Conservation (phyloP, 2,888 invertebrate species). For the Dexiosoma caninum region DNA sequence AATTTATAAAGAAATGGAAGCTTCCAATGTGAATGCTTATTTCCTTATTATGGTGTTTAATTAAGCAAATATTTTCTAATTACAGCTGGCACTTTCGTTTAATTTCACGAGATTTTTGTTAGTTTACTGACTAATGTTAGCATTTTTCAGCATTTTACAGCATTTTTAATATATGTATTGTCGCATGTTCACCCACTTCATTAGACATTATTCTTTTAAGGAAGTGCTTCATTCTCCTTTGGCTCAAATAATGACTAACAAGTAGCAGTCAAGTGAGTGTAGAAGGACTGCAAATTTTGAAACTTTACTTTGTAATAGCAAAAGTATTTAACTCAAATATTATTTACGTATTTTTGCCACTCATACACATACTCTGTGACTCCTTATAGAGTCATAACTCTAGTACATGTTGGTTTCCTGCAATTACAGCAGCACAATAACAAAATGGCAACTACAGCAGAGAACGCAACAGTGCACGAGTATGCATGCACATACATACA, state of each 20-base stretch:
- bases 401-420: slow-evolving; percentile 34
- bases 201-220: not conserved
- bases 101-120: too few species aligned
- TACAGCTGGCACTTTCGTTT: too few species aligned
- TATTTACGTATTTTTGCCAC: not conserved
- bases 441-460: slow-evolving; percentile 1
- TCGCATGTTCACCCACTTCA: too few species aligned
- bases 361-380: not conserved
- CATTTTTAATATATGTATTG: too few species aligned
- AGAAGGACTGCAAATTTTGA: slow-evolving; percentile 6
- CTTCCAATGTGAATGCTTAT: too few species aligned
- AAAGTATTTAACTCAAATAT: slow-evolving; percentile 46
- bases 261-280: slow-evolving; percentile 24
- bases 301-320: slow-evolving; percentile 18
- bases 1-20: too few species aligned
- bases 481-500: too few species aligned
- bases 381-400: slow-evolving; percentile 13
- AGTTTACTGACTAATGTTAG: too few species aligned
- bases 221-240: not conserved
- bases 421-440: slow-evolving; percentile 28
- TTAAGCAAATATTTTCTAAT: too few species aligned
- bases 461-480: not conserved
- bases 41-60: too few species aligned
- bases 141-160: too few species aligned
- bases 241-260: not conserved